These are phyloP conservation scores for Anguilla rostrata DNA, from an alignment of 2,113 vertebrate species.

Conservation along the genomic window DNA sequence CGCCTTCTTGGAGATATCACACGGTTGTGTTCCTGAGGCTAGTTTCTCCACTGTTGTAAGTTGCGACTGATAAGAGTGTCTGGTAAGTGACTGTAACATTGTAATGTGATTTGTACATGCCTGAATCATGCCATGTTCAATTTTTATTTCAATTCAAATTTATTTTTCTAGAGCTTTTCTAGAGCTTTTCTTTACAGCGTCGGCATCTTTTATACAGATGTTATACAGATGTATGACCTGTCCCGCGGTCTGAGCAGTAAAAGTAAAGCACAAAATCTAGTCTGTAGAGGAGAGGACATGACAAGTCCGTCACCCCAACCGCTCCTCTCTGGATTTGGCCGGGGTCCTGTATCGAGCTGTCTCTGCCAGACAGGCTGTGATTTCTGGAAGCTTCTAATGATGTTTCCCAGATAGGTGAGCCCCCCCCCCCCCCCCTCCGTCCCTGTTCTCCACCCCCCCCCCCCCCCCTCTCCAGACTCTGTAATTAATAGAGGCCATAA, in stretches of 20 bases:
- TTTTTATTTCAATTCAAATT: no score
- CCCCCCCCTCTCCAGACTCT: neutral
- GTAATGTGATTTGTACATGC: neutral
- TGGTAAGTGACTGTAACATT: no score
- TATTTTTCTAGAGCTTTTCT: no score
- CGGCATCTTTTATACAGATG: no score
- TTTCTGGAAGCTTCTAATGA: neutral
- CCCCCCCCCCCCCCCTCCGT: neutral
- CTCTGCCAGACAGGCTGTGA: neutral
- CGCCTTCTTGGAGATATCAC: no score
- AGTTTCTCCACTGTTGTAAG: no score
- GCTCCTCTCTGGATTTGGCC: neutral
- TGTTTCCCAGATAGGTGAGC: slow-evolving; percentile 8
- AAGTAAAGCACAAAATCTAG: neutral
- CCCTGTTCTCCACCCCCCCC: neutral
- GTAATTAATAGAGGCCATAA: slow-evolving; percentile 9
- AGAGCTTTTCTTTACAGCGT: no score
- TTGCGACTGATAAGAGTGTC: no score
- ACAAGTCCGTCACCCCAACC: neutral
- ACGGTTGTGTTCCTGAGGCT: no score
- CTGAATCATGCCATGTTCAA: neutral
- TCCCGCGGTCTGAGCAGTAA: neutral
- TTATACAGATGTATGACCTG: no score
- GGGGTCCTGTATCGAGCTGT: neutral
- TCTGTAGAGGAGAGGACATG: neutral